Conservation (phyloP, 2,888 invertebrate genomes). For the Lasioglossum villosulum region DNA sequence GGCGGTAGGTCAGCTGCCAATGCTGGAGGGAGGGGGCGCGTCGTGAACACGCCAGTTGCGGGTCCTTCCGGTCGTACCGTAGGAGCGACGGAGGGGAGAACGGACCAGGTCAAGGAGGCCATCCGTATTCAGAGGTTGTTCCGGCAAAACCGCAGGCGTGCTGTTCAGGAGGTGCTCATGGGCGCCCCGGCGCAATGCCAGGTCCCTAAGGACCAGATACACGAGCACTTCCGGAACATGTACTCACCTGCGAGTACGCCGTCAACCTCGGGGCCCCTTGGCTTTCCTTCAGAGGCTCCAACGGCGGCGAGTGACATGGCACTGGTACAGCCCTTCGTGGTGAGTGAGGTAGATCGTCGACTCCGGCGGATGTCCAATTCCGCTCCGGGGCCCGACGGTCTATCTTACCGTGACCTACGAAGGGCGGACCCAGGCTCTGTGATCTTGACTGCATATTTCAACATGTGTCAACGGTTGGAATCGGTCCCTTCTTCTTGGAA, state of each 20-base stretch:
- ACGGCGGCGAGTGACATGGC: not conserved
- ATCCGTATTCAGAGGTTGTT: too few species aligned
- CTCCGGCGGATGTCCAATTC: not conserved
- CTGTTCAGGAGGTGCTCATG: not conserved
- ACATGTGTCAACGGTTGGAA: too few species aligned
- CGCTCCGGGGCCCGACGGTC: not conserved
- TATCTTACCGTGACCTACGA: not conserved
- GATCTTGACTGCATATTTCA: too few species aligned
- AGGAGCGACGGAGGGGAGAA: too few species aligned
- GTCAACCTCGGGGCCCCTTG: not conserved
- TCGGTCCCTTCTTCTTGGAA: not conserved
- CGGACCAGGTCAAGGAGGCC: too few species aligned
- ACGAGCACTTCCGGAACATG: not conserved
- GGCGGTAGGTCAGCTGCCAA: too few species aligned
- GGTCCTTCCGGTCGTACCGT: too few species aligned
- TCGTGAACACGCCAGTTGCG: too few species aligned
- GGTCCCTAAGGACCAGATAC: not conserved
- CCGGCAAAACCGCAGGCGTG: not conserved
- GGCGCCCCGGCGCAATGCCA: not conserved
- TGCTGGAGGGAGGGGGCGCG: too few species aligned
- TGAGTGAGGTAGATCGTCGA: not conserved
- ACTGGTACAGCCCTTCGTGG: not conserved
- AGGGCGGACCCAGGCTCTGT: not conserved
- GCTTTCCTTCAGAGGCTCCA: not conserved
- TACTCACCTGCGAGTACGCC: not conserved